A percentile compares a stretch with the other conserved stretches of the same genome.
Evolutionary conservation across 2,888 invertebrate species (phyloP).

Genomic region (Habroteleia sp.): DNA sequence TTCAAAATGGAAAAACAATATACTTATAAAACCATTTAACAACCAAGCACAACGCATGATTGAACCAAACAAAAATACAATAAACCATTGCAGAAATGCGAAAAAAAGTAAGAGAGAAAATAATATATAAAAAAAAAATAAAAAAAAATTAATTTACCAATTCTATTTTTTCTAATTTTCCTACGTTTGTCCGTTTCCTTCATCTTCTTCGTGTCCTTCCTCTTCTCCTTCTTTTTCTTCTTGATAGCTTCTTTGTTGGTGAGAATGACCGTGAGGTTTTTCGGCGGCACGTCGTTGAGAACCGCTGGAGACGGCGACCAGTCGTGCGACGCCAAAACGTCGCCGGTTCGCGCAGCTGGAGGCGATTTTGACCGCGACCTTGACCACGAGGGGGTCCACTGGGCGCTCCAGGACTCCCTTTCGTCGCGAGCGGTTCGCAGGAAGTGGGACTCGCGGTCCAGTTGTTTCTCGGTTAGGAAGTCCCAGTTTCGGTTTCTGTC

Average conservation of each 20-base stretch:
- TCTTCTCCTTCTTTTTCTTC: conserved; percentile 82
- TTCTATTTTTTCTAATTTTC: conserved; percentile 81
- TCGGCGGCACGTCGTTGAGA: conserved; percentile 80
- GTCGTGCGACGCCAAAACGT: conserved; percentile 54
- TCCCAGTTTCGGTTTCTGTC: conserved; percentile 77
- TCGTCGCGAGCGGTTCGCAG: conserved; percentile 67
- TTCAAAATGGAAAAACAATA: too few species aligned
- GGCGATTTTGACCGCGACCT: conserved; percentile 83
- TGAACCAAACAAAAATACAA: conserved; percentile 1
- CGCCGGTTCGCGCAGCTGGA: conserved; percentile 67
- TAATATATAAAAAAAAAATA: conserved; percentile 6
- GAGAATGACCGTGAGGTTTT: conserved; percentile 84
- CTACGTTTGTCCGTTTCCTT: conserved; percentile 75
- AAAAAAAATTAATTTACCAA: conserved; percentile 71
- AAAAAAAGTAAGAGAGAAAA: too few species aligned
- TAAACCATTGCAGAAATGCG: too few species aligned
- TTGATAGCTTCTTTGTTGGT: conserved; percentile 83
- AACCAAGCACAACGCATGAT: too few species aligned
- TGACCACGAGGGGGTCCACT: conserved; percentile 83
- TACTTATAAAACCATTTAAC: too few species aligned
- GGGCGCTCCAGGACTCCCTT: conserved; percentile 75
- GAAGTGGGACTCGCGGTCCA: conserved; percentile 69
- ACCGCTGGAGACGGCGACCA: conserved; percentile 85
- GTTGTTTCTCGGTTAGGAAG: conserved; percentile 68
- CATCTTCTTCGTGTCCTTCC: conserved; percentile 81